These are phyloP conservation scores for Tigriopus japonicus DNA, from an alignment of 1,140 invertebrate species.

Conservation along the genomic window DNA sequence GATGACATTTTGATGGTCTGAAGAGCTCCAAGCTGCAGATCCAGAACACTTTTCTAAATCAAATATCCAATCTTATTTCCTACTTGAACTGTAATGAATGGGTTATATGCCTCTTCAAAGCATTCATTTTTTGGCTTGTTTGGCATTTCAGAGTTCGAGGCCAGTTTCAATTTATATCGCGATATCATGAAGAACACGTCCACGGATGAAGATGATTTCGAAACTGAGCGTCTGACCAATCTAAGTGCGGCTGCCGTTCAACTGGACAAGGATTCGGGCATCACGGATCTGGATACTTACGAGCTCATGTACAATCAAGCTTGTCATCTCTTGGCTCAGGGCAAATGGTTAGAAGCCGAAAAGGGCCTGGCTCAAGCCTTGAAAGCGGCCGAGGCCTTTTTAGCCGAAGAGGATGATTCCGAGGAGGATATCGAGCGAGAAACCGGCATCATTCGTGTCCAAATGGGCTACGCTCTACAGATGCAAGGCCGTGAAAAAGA, in stretches of 20 bases:
- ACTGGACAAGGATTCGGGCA: constrained; percentile 39
- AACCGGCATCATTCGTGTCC: constrained; percentile 69
- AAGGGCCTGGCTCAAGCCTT: constrained; percentile 62
- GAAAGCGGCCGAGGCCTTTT: constrained; percentile 53
- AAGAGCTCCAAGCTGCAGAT: too few relatives aligned
- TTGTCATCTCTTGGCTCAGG: constrained; percentile 50
- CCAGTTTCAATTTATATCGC: constrained; percentile 38
- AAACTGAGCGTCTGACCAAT: constrained; percentile 79
- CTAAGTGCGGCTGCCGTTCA: constrained; percentile 68
- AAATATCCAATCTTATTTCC: too few relatives aligned
- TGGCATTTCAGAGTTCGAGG: too few relatives aligned
- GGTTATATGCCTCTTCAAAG: too few relatives aligned
- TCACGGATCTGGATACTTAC: constrained; percentile 45
- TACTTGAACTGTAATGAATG: too few relatives aligned
- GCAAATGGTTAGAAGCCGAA: constrained; percentile 51
- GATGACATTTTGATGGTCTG: too few relatives aligned
- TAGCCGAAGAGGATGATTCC: constrained; percentile 67
- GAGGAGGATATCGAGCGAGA: constrained; percentile 78
- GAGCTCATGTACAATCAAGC: constrained; percentile 78
- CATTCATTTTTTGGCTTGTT: too few relatives aligned
- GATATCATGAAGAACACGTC: constrained; percentile 68
- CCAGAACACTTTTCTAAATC: too few relatives aligned
- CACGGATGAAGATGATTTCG: constrained; percentile 54
- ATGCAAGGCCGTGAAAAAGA: constrained; percentile 36
- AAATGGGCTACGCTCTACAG: constrained; percentile 69